Base-by-base conservation (phyloP, 2,113 vertebrate species). In the Burhinus oedicnemus region DNA sequence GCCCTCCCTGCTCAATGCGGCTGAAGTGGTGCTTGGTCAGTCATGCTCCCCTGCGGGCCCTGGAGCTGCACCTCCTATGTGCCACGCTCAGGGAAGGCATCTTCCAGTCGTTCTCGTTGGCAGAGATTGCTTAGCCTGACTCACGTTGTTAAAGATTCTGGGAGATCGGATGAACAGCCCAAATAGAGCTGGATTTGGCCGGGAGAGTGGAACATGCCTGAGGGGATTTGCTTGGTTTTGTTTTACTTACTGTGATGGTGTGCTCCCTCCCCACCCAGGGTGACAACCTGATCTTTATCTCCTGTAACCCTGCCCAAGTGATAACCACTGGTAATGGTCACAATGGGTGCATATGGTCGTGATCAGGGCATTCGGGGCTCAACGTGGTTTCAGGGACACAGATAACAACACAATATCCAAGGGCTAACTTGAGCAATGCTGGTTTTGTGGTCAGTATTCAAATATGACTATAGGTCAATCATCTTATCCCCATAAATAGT, bases 1-100 rank as follows among this genome's bases (percentile, higher is more conserved):
- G 18, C 17, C 36, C 65, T 83, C 51, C 4, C 2, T 22, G 40
- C n/a, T 64, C 51, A 21, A 15, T 4, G 29, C 0, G 2, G 14
- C 70, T 51, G 49, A 51, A 51, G 49, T 13, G 22, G 49, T 13
- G 23, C 12, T 45, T 0, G 0, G 27, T 30, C 2, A 4, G 36
- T 9, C 0, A 2, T 93, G 81, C 26, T 13, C 58, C 57, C 47
- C 32, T 11, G 47, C 5, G 11, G 52, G 32, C 23, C 49, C 49
- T 51, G 22, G 49, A 51, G 49, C 49, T 25, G 49, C 1, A 42
- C 12, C 17, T 42, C 1, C 0, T 3, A 5, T 2, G 2, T 44
- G 47, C 29, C 6, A 8, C 1, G 2, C 65, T 55, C 55, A 47
- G 29, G 29, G 47, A 44, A 54, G 32, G 27, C 6, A 0, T 38